phyloP scores from a whole-genome alignment of 2,113 vertebrate species.

The Melanerpes aurifrons region DNA sequence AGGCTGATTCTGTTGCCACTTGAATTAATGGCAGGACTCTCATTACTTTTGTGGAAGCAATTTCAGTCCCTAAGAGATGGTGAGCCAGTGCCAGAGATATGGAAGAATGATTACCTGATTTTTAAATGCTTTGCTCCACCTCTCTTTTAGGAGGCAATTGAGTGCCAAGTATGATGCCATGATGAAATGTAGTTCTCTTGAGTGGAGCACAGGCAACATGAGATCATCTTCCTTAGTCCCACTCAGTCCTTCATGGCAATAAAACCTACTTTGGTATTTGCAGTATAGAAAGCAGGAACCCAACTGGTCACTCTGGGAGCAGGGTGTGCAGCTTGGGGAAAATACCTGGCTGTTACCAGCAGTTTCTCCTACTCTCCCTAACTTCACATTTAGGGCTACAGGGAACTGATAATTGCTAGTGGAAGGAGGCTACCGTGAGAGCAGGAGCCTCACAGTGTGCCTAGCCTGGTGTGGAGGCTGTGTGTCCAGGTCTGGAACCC shows the following conservation, averaged over 20 bases:
- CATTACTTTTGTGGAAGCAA: constrained; percentile 26
- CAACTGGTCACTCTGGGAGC: not conserved
- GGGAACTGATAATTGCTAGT: not conserved
- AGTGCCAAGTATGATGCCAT: constrained; percentile 36
- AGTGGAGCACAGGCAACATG: not conserved
- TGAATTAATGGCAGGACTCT: constrained; percentile 19
- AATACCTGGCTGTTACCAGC: not conserved
- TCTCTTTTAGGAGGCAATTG: not conserved
- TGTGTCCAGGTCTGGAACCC: too few relatives aligned
- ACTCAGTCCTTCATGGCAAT: not conserved
- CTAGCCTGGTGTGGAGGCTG: not conserved
- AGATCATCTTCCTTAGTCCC: not conserved
- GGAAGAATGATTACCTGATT: constrained; percentile 29
- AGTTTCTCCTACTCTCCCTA: not conserved
- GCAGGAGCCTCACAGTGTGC: not conserved
- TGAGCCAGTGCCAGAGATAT: constrained; percentile 15
- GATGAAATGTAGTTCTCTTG: constrained; percentile 18
- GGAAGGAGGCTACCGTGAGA: not conserved
- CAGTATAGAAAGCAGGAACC: not conserved
- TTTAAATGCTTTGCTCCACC: not conserved
- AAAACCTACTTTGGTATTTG: not conserved
- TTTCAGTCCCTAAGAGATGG: not conserved
- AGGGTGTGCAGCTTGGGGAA: not conserved
- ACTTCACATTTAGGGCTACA: not conserved
- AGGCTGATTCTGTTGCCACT: constrained; percentile 8